Conservation (phyloP, 2,113 vertebrate species). For the Neogobius melanostomus region DNA sequence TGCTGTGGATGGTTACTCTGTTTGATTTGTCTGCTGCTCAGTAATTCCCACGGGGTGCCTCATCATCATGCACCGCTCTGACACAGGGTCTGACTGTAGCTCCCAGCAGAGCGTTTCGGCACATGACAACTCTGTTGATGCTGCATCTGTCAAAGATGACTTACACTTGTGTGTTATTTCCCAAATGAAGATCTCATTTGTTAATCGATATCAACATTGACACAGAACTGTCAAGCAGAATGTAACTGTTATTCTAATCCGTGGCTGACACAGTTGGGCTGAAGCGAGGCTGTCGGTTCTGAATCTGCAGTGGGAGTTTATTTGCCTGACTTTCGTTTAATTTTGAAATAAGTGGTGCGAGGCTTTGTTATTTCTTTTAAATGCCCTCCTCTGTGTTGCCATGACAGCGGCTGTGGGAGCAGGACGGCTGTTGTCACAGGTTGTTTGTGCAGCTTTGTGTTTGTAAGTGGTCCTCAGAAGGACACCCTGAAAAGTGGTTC, state of each 20-base stretch:
- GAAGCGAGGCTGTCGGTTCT: neutral
- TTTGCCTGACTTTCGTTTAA: slow-evolving; percentile 7
- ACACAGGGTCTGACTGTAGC: slow-evolving; percentile 37
- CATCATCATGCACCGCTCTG: slow-evolving; percentile 35
- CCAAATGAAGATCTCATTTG: neutral
- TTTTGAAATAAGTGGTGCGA: slow-evolving; percentile 41
- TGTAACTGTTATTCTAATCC: slow-evolving; percentile 14
- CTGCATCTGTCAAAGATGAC: slow-evolving; percentile 19
- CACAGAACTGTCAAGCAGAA: slow-evolving; percentile 6
- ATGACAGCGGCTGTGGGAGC: slow-evolving; percentile 81
- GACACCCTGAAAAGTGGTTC: slow-evolving; percentile 55
- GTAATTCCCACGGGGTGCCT: slow-evolving; percentile 42
- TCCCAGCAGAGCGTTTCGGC: slow-evolving; percentile 28
- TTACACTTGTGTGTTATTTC: neutral
- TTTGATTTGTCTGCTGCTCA: slow-evolving; percentile 38
- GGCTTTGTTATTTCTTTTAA: slow-evolving; percentile 64
- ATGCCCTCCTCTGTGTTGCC: slow-evolving; percentile 80
- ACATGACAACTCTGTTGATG: slow-evolving; percentile 7
- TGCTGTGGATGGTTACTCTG: slow-evolving; percentile 38
- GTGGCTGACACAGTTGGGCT: neutral
- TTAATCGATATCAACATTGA: neutral
- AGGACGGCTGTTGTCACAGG: slow-evolving; percentile 78
- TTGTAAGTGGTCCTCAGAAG: slow-evolving; percentile 78
- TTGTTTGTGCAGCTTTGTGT: slow-evolving; percentile 82
- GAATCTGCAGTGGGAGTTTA: slow-evolving; percentile 14